Conservation (phyloP, 1,140 invertebrate genomes). For the Trichomalopsis sarcophagae region DNA sequence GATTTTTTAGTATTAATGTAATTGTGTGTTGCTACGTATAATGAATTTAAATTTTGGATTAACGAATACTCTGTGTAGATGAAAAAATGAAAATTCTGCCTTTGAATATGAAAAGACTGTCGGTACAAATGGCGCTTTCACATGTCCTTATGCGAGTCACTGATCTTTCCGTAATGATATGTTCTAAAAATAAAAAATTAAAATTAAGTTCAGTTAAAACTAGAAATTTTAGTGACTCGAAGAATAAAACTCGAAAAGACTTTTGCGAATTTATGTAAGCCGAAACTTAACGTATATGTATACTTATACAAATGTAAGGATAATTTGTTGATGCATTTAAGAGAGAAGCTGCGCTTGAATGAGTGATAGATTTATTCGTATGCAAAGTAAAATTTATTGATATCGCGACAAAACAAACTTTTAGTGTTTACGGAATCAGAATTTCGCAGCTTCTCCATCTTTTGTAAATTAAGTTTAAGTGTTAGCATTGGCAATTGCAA, state of each 20-base stretch:
- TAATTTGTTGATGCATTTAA: conserved; percentile 46
- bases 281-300: background rate
- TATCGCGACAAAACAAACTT: background rate
- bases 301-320: background rate
- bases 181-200: background rate
- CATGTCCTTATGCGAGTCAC: background rate
- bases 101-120: background rate
- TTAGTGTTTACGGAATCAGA: background rate
- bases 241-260: background rate
- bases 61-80: background rate
- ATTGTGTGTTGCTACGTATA: background rate
- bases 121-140: background rate
- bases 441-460: background rate
- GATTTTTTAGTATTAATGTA: background rate
- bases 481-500: background rate
- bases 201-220: background rate
- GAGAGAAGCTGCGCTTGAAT: conserved; percentile 32
- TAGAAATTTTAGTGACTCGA: conserved; percentile 9
- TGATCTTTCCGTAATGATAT: background rate
- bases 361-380: conserved; percentile 25
- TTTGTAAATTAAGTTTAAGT: background rate
- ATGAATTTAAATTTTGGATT: background rate
- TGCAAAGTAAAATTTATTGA: conserved; percentile 5
- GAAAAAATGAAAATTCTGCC: background rate
- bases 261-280: conserved; percentile 12